A percentile compares a stretch with the other conserved stretches of the same genome.
These are phyloP conservation scores for Anarrhichthys ocellatus DNA, from an alignment of 2,113 vertebrate species.

Conservation along the genomic window DNA sequence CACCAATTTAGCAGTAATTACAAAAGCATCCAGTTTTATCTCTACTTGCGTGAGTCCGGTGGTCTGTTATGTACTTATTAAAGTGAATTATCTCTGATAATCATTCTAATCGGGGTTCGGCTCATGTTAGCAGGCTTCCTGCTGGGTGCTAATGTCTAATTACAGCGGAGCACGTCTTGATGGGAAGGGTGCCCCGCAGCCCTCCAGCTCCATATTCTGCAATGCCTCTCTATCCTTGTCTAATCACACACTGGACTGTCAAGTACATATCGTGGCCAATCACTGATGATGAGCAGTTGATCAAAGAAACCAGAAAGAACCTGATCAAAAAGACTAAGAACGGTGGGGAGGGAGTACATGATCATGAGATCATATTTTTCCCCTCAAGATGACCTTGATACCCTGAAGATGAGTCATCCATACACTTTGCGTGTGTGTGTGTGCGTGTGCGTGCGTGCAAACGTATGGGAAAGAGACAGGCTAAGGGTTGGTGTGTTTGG, in stretches of 20 bases:
- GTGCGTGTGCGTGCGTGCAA: not conserved
- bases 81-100: conserved; percentile 81
- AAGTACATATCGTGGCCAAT: conserved; percentile 73
- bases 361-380: conserved; percentile 32
- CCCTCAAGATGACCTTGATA: conserved; percentile 64
- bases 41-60: conserved; percentile 65
- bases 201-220: conserved; percentile 46
- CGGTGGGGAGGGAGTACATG: conserved; percentile 46
- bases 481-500: not conserved
- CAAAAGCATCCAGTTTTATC: conserved; percentile 70
- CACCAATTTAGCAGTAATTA: conserved; percentile 74
- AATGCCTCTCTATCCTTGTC: conserved; percentile 68
- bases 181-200: conserved; percentile 75
- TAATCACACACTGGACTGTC: conserved; percentile 76
- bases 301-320: conserved; percentile 64
- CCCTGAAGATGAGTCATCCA: conserved; percentile 25
- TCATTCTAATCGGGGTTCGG: conserved; percentile 79
- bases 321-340: conserved; percentile 73
- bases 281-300: conserved; percentile 72
- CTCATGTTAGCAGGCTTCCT: conserved; percentile 79
- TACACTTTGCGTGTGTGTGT: not conserved
- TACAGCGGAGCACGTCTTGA: conserved; percentile 77
- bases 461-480: not conserved
- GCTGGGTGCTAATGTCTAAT: conserved; percentile 84
- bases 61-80: conserved; percentile 79